Conservation (phyloP, 92 coral and sea anemone genomes). For the Zoanthus gigantus region DNA sequence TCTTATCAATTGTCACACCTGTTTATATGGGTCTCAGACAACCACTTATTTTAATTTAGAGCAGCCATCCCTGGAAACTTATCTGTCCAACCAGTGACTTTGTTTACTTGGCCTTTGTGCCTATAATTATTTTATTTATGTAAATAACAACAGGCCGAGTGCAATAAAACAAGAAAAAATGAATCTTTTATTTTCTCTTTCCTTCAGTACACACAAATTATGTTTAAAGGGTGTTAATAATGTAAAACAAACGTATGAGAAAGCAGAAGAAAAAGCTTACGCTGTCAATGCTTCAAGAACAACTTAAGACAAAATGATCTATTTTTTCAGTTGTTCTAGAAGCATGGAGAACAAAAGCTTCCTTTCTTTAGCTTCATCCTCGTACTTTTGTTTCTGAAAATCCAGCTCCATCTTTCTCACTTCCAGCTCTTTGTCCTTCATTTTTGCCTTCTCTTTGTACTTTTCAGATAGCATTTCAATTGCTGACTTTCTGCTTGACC, state of each 20-base stretch:
- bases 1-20: slow-evolving; percentile 55
- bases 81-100: slow-evolving; percentile 40
- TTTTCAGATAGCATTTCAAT: slow-evolving; percentile 66
- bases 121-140: slow-evolving; percentile 27
- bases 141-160: slow-evolving; percentile 44
- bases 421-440: slow-evolving; percentile 64
- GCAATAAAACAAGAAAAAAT: slow-evolving; percentile 59
- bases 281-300: slow-evolving; percentile 46
- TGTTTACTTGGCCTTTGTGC: slow-evolving; percentile 3
- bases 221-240: slow-evolving; percentile 52
- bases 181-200: slow-evolving; percentile 55
- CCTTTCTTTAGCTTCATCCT: slow-evolving; percentile 66
- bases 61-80: slow-evolving; percentile 61
- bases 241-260: slow-evolving; percentile 54
- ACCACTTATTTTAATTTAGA: slow-evolving; percentile 60
- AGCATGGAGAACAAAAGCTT: slow-evolving; percentile 54
- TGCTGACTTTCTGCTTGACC: slow-evolving; percentile 51
- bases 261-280: slow-evolving; percentile 55
- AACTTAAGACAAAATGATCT: slow-evolving; percentile 45
- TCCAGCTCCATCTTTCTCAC: slow-evolving; percentile 66
- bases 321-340: slow-evolving; percentile 46
- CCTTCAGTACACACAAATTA: slow-evolving; percentile 48
- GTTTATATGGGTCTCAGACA: slow-evolving; percentile 65
- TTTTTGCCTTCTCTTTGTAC: slow-evolving; percentile 62
- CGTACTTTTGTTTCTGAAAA: slow-evolving; percentile 52